These are phyloP conservation scores for Pipistrellus nathusii DNA, from an alignment of 2,797 vertebrate genomes.

Conservation along the genomic window DNA sequence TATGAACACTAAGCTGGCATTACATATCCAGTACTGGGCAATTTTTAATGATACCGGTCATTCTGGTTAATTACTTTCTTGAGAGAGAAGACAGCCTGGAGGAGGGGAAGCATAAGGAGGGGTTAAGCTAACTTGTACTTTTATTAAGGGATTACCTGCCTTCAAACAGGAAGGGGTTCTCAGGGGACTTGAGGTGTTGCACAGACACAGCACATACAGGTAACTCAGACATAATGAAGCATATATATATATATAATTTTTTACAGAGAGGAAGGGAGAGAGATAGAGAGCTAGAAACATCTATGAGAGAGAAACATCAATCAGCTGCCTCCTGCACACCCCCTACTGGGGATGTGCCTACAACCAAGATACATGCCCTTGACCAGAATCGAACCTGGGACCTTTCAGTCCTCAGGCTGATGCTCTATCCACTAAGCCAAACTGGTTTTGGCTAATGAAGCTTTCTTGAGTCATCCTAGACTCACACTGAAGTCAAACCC, in stretches of 20 bases:
- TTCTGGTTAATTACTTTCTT: constrained; percentile 36
- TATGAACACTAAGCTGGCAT: not conserved
- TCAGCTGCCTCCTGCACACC: too few relatives aligned
- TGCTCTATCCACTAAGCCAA: too few relatives aligned
- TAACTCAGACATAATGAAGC: not conserved
- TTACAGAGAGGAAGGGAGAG: too few relatives aligned
- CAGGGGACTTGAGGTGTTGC: not conserved
- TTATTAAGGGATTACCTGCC: not conserved
- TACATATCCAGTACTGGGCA: not conserved
- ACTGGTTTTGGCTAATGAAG: not conserved
- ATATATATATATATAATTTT: not conserved
- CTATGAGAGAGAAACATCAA: too few relatives aligned
- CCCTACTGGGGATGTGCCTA: too few relatives aligned
- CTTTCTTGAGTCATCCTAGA: not conserved
- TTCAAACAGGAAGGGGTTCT: not conserved
- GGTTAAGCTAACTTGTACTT: not conserved
- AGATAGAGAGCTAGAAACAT: too few relatives aligned
- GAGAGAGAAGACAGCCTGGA: not conserved
- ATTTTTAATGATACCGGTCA: not conserved
- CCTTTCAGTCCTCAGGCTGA: too few relatives aligned
- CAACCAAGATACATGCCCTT: too few relatives aligned
- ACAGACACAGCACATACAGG: not conserved
- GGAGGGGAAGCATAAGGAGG: not conserved
- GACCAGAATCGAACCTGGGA: too few relatives aligned
- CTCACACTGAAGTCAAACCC: not conserved